Percentiles rank a stretch among this genome's conserved stretches.
Conservation (phyloP, 2,888 invertebrate genomes). For the Ephialtes manifestator region DNA sequence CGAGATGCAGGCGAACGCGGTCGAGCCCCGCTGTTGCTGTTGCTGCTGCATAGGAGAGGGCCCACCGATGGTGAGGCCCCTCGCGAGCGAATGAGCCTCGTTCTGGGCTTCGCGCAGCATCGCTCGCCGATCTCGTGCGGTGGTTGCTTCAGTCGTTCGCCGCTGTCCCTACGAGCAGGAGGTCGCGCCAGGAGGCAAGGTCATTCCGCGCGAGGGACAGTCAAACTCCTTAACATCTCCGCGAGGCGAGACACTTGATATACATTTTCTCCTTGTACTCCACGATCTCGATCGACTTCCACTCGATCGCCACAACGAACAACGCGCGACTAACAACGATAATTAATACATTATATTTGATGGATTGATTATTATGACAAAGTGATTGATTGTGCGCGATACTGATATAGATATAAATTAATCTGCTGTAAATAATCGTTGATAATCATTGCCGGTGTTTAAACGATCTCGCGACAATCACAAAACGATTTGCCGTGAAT, state of each 20-base stretch:
- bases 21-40: constrained; percentile 53
- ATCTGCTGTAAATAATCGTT: not conserved
- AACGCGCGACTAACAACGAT: constrained; percentile 2
- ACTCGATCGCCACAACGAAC: not conserved
- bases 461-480: not conserved
- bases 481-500: not conserved
- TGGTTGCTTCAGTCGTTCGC: constrained; percentile 84
- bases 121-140: constrained; percentile 76
- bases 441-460: not conserved
- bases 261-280: not conserved
- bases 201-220: constrained; percentile 44
- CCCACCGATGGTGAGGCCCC: constrained; percentile 57
- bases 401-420: constrained; percentile 15
- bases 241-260: constrained; percentile 22
- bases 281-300: not conserved
- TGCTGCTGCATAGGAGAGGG: constrained; percentile 47
- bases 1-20: constrained; percentile 60
- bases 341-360: constrained; percentile 34
- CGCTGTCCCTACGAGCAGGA: constrained; percentile 82
- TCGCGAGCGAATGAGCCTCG: constrained; percentile 72
- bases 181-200: constrained; percentile 72
- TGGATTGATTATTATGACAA: constrained; percentile 48
- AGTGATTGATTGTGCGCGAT: constrained; percentile 62
- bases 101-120: constrained; percentile 76
- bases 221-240: constrained; percentile 3